Percentiles rank a stretch among this genome's conserved stretches.
Evolutionary conservation across 2,888 invertebrate genomes (phyloP).

Genomic region (Gryllus longicercus): DNA sequence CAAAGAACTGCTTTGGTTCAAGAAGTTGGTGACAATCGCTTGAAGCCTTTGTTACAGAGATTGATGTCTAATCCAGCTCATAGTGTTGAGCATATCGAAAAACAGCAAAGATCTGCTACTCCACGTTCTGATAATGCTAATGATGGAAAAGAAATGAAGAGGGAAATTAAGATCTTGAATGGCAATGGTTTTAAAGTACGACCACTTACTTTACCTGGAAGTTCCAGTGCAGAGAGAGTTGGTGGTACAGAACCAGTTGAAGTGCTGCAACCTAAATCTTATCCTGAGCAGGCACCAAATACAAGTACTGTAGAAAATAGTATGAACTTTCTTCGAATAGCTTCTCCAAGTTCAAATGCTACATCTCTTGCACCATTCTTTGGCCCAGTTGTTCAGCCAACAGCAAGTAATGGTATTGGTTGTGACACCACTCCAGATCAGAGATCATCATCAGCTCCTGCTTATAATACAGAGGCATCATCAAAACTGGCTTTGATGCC

Average conservation of each 20-base stretch:
- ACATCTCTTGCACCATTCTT: conserved; percentile 24
- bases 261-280: background rate
- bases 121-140: conserved; percentile 51
- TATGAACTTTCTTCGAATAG: conserved; percentile 54
- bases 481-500: conserved; percentile 71
- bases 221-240: background rate
- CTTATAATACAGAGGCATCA: conserved; percentile 37
- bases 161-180: conserved; percentile 20
- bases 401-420: background rate
- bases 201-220: conserved; percentile 26
- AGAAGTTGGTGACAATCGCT: conserved; percentile 29
- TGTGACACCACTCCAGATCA: conserved; percentile 24
- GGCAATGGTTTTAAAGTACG: conserved; percentile 24
- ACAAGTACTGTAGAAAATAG: conserved; percentile 24
- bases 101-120: conserved; percentile 73
- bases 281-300: background rate
- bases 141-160: conserved; percentile 24
- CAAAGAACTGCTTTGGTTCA: conserved; percentile 19
- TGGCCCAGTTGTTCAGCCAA: background rate
- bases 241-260: background rate
- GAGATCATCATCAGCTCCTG: conserved; percentile 37
- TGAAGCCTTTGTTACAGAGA: conserved; percentile 63
- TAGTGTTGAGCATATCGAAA: conserved; percentile 83
- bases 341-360: conserved; percentile 50
- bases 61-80: conserved; percentile 81